Base-by-base conservation (phyloP, 2,888 invertebrate species). In the Drosophila longiperda region DNA sequence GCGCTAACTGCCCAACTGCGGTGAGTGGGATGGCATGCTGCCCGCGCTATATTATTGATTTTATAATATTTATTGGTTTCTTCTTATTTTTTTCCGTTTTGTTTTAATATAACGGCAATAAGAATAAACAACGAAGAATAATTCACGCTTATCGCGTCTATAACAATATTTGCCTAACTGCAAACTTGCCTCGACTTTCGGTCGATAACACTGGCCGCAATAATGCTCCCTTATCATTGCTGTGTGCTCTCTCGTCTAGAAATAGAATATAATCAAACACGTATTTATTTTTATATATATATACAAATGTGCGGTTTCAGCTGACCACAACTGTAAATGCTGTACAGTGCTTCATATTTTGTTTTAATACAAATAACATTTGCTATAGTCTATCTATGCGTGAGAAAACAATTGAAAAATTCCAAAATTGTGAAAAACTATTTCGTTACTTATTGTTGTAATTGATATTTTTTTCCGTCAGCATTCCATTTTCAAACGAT, bases 1-100 rank as follows among this genome's bases (percentile, higher is more conserved):
- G 92, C 95, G 95, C 94, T 96, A 82, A 73, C 3, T 17, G 45
- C 23, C 29, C 23, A 54, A 23, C 38, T 54, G 53, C 48, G 73
- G 80, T 79, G 64, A 70, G 78, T 72, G 42, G 12, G 26, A 49
- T 60, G 48, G 29, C 33, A 49, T 60, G 52, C 67, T 52, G 68
- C 23, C 29, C 45, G 52, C 36, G 36, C 29, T 40, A 45, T 48
- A 29, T 36, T 67, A 65, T 67, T 78, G 74, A 77, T 74, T 63
- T 69, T 33, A 54, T 50, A 8, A 52, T 52, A 26, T 36, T 54
- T 36, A 15, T 34, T 20, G 15, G 15, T 33, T 20, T 58, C 12
- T 38, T 23, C 9, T 29, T n/a, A 29, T 23, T 45, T 15, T 29
- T 55, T 53, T 53, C 40, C 1, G 15, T 6, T 34, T 17, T 49